phyloP scores from a whole-genome alignment of 2,797 vertebrate genomes.

The Leptoclinus maculatus region DNA sequence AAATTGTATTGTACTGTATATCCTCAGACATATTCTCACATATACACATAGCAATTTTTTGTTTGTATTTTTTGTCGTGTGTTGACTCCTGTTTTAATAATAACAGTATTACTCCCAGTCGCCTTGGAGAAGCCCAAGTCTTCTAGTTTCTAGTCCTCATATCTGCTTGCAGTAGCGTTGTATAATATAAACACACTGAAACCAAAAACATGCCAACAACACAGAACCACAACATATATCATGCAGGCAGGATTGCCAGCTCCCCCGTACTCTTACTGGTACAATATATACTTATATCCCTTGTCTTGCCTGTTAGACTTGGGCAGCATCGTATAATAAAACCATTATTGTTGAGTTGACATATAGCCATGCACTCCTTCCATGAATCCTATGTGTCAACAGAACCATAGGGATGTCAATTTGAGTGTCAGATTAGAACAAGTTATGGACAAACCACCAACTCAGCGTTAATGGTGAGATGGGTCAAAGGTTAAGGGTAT shows the following conservation, averaged over 20 bases:
- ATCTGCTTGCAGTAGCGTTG: constrained; percentile 36
- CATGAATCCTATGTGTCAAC: constrained; percentile 64
- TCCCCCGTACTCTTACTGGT: constrained; percentile 35
- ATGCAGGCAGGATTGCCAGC: constrained; percentile 54
- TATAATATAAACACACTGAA: constrained; percentile 53
- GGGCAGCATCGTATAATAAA: constrained; percentile 75
- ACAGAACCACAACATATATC: constrained; percentile 66
- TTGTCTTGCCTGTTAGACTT: constrained; percentile 64
- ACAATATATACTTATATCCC: constrained; percentile 40
- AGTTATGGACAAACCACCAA: constrained; percentile 55
- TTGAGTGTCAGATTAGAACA: constrained; percentile 62
- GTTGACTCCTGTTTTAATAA: constrained; percentile 17
- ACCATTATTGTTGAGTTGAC: constrained; percentile 74
- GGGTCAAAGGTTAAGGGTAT: constrained; percentile 50
- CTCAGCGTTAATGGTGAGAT: constrained; percentile 59
- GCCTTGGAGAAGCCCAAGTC: constrained; percentile 9
- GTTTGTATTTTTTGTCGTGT: constrained; percentile 13
- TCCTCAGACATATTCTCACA: neutral
- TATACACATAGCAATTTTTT: neutral
- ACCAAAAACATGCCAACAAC: constrained; percentile 61
- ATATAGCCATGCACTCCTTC: constrained; percentile 48
- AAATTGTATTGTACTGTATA: neutral
- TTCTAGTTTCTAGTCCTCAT: constrained; percentile 20
- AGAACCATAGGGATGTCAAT: constrained; percentile 54
- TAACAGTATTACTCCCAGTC: constrained; percentile 6